A percentile compares a stretch with the other conserved stretches of the same genome.
Conservation (phyloP, 1,140 invertebrate genomes). For the Delia radicum region DNA sequence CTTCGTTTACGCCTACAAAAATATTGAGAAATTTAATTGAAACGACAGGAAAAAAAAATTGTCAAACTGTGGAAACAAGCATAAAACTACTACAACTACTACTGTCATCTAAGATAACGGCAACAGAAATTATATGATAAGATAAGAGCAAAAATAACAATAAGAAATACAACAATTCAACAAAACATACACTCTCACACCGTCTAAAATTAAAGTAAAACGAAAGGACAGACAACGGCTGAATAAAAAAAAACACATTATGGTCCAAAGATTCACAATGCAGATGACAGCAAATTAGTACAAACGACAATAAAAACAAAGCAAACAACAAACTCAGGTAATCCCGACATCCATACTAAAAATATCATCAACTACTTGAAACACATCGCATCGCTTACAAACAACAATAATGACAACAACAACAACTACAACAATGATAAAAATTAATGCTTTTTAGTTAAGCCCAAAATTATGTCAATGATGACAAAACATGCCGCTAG, state of each 20-base stretch:
- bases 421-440: not conserved
- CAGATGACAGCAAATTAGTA: slow-evolving; percentile 17
- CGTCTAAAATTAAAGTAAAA: not conserved
- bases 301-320: not conserved
- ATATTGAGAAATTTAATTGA: not conserved
- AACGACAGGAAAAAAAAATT: not conserved
- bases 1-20: slow-evolving; percentile 18
- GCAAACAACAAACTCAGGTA: not conserved
- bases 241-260: not conserved
- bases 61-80: not conserved
- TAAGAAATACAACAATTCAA: not conserved
- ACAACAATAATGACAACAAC: slow-evolving; percentile 8
- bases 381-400: not conserved
- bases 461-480: slow-evolving; percentile 19
- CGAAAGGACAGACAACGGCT: not conserved
- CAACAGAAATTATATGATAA: not conserved
- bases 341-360: not conserved
- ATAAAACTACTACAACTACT: not conserved
- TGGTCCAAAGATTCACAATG: not conserved
- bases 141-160: not conserved
- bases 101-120: not conserved
- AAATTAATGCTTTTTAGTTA: not conserved
- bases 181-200: not conserved
- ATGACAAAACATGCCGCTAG: slow-evolving; percentile 18
- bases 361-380: not conserved